Evolutionary conservation across 2,888 invertebrate genomes (phyloP), one percentile per base, ranked within the genome.

Genomic region (Brachylomia viminalis): DNA sequence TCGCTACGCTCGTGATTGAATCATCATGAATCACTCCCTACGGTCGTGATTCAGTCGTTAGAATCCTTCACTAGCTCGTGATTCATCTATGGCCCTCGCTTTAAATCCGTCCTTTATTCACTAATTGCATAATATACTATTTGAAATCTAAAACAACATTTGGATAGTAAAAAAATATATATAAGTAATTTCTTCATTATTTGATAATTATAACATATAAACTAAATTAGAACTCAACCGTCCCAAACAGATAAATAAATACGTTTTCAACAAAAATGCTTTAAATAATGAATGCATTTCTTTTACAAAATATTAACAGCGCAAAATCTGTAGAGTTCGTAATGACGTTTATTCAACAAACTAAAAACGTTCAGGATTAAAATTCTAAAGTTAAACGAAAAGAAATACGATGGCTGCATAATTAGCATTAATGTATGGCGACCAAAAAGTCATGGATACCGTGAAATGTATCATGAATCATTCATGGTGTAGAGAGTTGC

Each of bases 381-480:
- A 80, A 78, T 66, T 67, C 56, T 10, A 62, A 80, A 75, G n/a
- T 27, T 42, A 64, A 59, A 33, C 27, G 23, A 11, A 42, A 65
- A 84, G 38, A 74, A 80, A 77, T 74, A 62, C 64, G 33, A 73
- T 23, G 27, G 1, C 33, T 20, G 66, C 77, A 52, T 62, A 71
- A 77, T 82, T 79, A 82, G 13, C 79, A 84, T 83, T 47, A 70
- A 75, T 76, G 52, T 75, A 66, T 73, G 70, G 79, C 67, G 61
- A 67, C 42, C 49, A 85, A 80, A 88, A 86, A 80, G 30, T 47
- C 47, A 54, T 61, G 79, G 66, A 2, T 38, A 85, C 82, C 82
- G 79, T 86, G 77, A 79, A 88, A 87, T 88, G 69, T 42, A 17
- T 30, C 38, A 33, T 87, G 87, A 88, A 87, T 88, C 77, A 87